Evolutionary conservation across 2,113 vertebrate genomes (phyloP).

Genomic region (Nerophis ophidion): DNA sequence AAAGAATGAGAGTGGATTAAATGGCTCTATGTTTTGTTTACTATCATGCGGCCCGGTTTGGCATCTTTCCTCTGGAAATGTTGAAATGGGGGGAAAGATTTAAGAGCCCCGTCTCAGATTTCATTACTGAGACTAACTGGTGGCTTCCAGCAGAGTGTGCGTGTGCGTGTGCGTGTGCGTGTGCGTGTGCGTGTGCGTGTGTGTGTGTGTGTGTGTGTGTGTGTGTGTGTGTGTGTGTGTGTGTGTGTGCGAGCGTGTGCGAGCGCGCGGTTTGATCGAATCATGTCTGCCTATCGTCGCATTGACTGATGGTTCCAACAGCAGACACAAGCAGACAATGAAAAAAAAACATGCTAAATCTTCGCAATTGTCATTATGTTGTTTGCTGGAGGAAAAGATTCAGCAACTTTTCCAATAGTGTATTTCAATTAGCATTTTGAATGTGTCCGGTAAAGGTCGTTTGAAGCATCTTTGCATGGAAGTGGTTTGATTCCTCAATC

Average conservation of each 20-base stretch:
- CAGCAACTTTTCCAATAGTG: too few species aligned
- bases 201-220: neutral
- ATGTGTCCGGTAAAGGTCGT: too few species aligned
- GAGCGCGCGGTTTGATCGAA: constrained; percentile 22
- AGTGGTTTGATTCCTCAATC: too few species aligned
- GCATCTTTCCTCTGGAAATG: constrained; percentile 30
- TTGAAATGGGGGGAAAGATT: constrained; percentile 35
- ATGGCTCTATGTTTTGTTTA: constrained; percentile 33
- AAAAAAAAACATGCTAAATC: constrained; percentile 2
- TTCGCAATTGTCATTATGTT: neutral
- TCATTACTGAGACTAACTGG: constrained; percentile 36
- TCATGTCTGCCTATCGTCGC: constrained; percentile 2
- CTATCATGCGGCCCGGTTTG: constrained; percentile 5
- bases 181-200: neutral
- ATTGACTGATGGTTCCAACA: constrained; percentile 19
- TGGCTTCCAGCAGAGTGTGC: constrained; percentile 40
- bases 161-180: constrained; percentile 6
- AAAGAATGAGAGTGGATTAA: constrained; percentile 23
- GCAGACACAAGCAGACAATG: neutral
- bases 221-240: constrained; percentile 13
- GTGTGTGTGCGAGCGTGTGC: too few species aligned
- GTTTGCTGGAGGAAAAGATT: neutral
- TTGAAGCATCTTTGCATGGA: too few species aligned
- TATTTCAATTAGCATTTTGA: too few species aligned
- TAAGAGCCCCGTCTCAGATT: constrained; percentile 35